These are phyloP conservation scores for Acholoe squamosa DNA, from an alignment of 2,888 invertebrate species.

Conservation along the genomic window DNA sequence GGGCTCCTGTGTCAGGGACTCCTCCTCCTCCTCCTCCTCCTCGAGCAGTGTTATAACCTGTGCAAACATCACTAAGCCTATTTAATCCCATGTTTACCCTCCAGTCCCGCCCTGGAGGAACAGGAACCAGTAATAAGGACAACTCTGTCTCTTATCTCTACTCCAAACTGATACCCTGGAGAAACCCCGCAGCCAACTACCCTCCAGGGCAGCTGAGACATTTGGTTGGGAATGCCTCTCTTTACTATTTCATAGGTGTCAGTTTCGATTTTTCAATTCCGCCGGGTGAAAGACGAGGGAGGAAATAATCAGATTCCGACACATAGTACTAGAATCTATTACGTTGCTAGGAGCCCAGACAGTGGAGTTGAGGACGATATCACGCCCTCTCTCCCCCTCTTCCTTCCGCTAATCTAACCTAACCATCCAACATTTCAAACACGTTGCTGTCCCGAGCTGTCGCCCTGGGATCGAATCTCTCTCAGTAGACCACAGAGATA, in stretches of 20 bases:
- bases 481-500: no score
- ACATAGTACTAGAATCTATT: constrained; percentile 18
- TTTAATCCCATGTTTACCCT: constrained; percentile 1
- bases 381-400: not conserved
- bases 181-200: not conserved
- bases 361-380: no score
- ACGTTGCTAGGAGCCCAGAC: not conserved
- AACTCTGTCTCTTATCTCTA: not conserved
- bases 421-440: no score
- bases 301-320: constrained; percentile 15
- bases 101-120: not conserved
- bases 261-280: constrained; percentile 38
- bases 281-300: not conserved
- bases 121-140: not conserved
- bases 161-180: not conserved
- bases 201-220: not conserved
- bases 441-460: no score
- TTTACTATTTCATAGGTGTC: not conserved
- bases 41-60: not conserved
- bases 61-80: not conserved
- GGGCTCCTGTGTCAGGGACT: no score
- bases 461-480: no score
- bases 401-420: no score
- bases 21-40: no score
- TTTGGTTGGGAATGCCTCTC: not conserved